Evolutionary conservation across 2,113 vertebrate species (phyloP).

Genomic region (Taxidea taxus): DNA sequence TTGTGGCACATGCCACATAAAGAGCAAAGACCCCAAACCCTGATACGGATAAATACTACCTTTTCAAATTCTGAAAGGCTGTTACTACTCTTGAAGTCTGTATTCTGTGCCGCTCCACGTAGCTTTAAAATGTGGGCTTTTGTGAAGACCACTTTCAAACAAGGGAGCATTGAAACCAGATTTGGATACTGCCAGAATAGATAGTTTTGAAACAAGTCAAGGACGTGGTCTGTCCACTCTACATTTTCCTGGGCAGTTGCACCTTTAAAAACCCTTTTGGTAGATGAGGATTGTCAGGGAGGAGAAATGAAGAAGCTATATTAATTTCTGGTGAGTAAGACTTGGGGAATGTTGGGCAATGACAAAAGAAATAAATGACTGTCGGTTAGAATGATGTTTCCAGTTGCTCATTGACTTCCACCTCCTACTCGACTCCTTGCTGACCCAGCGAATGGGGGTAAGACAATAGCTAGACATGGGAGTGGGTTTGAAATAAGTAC

Average conservation of each 20-base stretch:
- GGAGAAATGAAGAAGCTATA: conserved; percentile 58
- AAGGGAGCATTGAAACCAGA: conserved; percentile 39
- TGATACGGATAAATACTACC: not conserved
- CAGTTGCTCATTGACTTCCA: conserved; percentile 45
- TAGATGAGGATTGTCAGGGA: conserved; percentile 63
- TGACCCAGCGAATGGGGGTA: not conserved
- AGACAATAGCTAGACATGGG: not conserved
- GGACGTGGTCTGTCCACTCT: not conserved
- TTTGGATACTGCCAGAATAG: conserved; percentile 41
- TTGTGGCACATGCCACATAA: conserved; percentile 25
- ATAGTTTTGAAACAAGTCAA: conserved; percentile 20
- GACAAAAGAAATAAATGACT: conserved; percentile 72
- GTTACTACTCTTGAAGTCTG: not conserved
- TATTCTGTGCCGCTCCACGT: conserved; percentile 55
- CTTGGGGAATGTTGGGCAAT: conserved; percentile 59
- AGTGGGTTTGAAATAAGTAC: not conserved
- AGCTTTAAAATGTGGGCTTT: conserved; percentile 72
- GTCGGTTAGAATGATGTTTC: conserved; percentile 55
- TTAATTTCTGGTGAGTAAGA: conserved; percentile 69
- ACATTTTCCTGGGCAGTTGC: conserved; percentile 23
- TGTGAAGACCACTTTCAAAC: conserved; percentile 64
- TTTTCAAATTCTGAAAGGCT: conserved; percentile 54
- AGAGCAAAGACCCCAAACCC: conserved; percentile 6
- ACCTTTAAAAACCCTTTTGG: conserved; percentile 43
- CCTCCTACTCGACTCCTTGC: not conserved